Conservation (phyloP, 2,113 vertebrate species). For the Microtus ochrogaster region DNA sequence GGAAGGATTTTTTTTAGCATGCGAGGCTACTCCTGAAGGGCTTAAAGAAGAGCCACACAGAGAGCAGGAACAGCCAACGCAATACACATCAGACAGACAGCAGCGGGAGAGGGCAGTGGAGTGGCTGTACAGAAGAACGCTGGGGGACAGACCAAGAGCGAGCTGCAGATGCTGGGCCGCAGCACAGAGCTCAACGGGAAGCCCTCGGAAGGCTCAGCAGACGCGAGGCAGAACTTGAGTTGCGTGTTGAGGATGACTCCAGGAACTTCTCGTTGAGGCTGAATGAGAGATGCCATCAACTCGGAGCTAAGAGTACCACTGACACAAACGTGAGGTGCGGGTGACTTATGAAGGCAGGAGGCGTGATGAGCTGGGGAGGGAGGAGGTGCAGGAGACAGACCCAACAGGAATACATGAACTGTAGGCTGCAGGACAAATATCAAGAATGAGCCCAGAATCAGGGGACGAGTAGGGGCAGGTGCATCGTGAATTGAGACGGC, state of each 20-base stretch:
- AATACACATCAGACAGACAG: neutral
- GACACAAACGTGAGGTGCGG: neutral
- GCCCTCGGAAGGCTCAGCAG: neutral
- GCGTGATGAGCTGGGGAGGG: too few species aligned
- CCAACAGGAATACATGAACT: rapidly evolving
- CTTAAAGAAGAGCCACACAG: neutral
- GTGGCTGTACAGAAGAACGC: neutral
- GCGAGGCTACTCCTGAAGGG: neutral
- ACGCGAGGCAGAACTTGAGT: neutral
- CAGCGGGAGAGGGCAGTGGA: neutral
- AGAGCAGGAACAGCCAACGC: neutral
- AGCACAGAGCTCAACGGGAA: neutral
- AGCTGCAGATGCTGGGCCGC: neutral
- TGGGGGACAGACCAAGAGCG: neutral
- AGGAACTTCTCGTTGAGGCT: neutral
- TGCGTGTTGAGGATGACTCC: neutral
- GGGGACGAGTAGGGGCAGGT: neutral
- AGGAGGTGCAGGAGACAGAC: neutral
- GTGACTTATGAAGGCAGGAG: neutral
- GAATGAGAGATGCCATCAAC: neutral
- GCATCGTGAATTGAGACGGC: neutral
- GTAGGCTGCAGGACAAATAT: neutral
- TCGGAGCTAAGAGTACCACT: neutral
- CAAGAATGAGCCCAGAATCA: neutral
- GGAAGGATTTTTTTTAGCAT: neutral